A percentile compares a stretch with the other conserved stretches of the same genome.
Evolutionary conservation across 2,113 vertebrate species (phyloP).

Genomic region (Macquaria australasica): DNA sequence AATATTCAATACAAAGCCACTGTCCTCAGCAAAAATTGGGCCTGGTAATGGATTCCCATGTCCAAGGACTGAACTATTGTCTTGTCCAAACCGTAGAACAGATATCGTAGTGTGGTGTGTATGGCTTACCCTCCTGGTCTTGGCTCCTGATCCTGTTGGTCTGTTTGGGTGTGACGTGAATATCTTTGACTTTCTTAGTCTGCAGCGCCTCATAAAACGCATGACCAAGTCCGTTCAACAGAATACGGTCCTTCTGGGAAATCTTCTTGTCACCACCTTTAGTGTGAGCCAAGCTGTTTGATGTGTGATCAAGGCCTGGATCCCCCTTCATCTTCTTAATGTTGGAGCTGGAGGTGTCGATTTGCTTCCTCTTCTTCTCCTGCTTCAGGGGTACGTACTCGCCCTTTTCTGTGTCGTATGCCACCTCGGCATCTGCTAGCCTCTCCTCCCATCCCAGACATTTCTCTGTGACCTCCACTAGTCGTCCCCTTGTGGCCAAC

Average conservation of each 20-base stretch:
- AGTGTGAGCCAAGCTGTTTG: slow-evolving; percentile 11
- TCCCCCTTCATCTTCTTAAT: slow-evolving; percentile 79
- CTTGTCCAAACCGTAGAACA: not conserved
- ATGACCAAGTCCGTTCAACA: slow-evolving; percentile 79
- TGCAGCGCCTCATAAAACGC: slow-evolving; percentile 80
- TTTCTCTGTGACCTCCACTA: slow-evolving; percentile 91
- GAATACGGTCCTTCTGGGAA: slow-evolving; percentile 72
- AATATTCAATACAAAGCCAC: slow-evolving; percentile 1
- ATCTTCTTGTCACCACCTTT: slow-evolving; percentile 64
- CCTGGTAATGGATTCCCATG: slow-evolving; percentile 6
- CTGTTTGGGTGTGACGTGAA: slow-evolving; percentile 42
- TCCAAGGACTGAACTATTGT: not conserved
- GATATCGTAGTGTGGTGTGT: not conserved
- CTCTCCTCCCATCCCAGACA: slow-evolving; percentile 91
- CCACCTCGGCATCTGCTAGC: slow-evolving; percentile 89
- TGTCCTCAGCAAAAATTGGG: not conserved
- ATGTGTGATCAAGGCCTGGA: slow-evolving; percentile 25
- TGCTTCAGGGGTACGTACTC: slow-evolving; percentile 90
- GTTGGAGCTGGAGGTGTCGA: slow-evolving; percentile 74
- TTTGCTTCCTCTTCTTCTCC: slow-evolving; percentile 92
- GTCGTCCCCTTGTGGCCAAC: slow-evolving; percentile 92
- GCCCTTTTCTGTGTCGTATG: slow-evolving; percentile 89
- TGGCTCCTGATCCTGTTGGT: slow-evolving; percentile 50
- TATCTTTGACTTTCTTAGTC: slow-evolving; percentile 66
- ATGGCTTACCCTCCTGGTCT: slow-evolving; percentile 66